Evolutionary conservation across 2,797 vertebrate species (phyloP).

Genomic region (Phyllotis vaccarum): DNA sequence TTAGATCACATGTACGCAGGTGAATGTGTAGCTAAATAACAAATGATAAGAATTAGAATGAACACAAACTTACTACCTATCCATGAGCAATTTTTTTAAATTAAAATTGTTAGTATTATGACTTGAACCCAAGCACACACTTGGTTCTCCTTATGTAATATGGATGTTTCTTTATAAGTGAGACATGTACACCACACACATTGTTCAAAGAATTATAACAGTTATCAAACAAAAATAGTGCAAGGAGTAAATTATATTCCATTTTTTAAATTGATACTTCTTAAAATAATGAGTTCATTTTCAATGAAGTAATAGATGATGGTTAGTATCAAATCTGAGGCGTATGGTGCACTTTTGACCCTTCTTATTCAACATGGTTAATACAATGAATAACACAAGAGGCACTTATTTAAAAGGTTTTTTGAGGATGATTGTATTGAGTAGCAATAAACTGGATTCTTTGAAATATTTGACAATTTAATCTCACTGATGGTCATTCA

Average conservation of each 20-base stretch:
- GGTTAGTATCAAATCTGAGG: not conserved
- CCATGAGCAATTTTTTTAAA: not conserved
- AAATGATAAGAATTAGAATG: not conserved
- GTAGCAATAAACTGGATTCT: not conserved
- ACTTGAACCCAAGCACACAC: not conserved
- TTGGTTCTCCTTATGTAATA: not conserved
- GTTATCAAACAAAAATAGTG: not conserved
- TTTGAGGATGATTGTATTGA: not conserved
- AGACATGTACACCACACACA: not conserved
- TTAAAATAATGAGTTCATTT: not conserved
- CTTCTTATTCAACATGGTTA: not conserved
- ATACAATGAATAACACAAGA: not conserved
- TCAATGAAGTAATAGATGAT: not conserved
- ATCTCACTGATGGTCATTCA: not conserved
- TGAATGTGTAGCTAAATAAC: not conserved
- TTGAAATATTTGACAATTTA: not conserved
- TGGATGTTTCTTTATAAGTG: not conserved
- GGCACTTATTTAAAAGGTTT: not conserved
- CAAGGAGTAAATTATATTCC: not conserved
- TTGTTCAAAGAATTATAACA: not conserved
- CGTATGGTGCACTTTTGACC: not conserved
- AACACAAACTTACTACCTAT: not conserved
- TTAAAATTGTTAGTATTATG: not conserved
- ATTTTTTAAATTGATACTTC: not conserved
- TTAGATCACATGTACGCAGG: not conserved